Conservation (phyloP, 2,888 invertebrate genomes). For the Lamellibrachia columna region DNA sequence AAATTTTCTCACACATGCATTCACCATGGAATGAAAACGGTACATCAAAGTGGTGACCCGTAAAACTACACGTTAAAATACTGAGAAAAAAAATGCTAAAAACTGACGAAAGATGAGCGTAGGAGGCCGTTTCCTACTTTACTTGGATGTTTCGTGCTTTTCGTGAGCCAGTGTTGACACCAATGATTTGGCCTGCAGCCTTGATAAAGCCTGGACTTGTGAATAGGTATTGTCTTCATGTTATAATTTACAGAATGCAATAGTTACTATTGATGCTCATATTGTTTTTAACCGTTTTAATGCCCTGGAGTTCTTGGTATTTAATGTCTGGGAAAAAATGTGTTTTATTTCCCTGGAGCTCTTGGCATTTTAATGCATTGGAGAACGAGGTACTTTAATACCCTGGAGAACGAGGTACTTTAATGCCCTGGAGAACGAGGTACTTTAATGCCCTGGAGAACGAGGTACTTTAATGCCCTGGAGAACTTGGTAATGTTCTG, state of each 20-base stretch:
- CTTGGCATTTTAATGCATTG: no score
- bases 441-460: neutral
- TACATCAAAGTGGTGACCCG: no score
- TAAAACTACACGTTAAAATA: no score
- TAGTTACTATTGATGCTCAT: neutral
- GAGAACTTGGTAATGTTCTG: neutral
- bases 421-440: neutral
- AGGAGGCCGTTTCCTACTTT: no score
- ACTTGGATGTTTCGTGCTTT: no score
- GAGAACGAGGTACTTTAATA: neutral
- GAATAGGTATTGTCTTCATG: neutral
- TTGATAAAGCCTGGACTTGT: neutral
- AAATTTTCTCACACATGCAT: no score
- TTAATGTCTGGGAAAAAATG: neutral
- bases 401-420: neutral
- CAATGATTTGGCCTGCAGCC: no score
- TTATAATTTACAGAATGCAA: neutral
- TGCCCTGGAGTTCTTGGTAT: neutral
- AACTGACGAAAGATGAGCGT: no score
- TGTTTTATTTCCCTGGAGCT: neutral
- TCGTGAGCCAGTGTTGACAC: no score
- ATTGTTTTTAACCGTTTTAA: neutral
- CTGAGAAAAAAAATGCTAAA: no score
- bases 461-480: neutral
- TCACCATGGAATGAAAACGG: no score